Evolutionary conservation across 2,888 invertebrate genomes (phyloP).

Genomic region (Tinea pellionella): DNA sequence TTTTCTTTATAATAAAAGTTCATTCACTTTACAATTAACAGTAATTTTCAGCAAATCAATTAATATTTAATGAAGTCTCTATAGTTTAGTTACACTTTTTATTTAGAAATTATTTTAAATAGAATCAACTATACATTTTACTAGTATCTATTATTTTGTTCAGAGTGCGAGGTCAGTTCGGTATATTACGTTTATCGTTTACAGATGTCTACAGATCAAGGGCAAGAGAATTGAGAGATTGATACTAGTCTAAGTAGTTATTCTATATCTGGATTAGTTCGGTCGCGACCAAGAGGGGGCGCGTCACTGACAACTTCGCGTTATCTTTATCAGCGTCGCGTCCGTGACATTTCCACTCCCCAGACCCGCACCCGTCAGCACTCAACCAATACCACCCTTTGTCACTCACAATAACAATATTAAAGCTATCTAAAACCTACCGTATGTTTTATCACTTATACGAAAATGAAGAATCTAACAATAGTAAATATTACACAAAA

Average conservation of each 20-base stretch:
- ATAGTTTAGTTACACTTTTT: no score
- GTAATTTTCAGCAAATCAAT: no score
- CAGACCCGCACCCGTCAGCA: constrained; percentile 20
- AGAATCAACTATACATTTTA: no score
- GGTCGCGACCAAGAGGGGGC: neutral
- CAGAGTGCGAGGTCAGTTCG: neutral
- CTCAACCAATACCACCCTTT: constrained; percentile 20
- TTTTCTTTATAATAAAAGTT: no score
- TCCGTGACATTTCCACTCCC: constrained; percentile 57
- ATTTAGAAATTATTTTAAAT: no score
- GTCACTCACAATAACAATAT: constrained; percentile 25
- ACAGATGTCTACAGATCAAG: neutral
- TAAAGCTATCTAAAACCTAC: constrained; percentile 10
- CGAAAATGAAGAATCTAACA: no score
- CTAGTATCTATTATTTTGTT: neutral
- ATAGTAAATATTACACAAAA: neutral
- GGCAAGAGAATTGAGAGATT: neutral
- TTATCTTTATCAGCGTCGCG: constrained; percentile 42
- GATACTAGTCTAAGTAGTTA: neutral
- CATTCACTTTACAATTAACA: no score
- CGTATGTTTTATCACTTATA: neutral
- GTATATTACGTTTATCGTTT: neutral
- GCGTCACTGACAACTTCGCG: constrained; percentile 20
- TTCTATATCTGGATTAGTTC: constrained; percentile 3
- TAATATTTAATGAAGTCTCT: no score